Evolutionary conservation across 2,797 vertebrate species (phyloP).

Genomic region (Champsocephalus esox): DNA sequence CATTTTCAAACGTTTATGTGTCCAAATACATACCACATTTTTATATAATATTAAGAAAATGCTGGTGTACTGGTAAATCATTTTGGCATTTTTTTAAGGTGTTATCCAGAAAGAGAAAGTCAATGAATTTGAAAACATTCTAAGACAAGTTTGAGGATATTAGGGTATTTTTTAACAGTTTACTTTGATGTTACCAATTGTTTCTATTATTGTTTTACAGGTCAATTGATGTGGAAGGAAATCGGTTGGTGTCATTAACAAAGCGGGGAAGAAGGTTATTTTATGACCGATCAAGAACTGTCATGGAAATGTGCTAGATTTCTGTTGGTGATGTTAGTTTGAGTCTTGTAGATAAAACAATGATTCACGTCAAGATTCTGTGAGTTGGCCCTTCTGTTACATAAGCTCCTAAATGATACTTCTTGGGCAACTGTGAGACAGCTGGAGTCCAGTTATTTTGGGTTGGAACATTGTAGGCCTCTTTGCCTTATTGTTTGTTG

Average conservation of each 20-base stretch:
- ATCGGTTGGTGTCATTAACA: background rate
- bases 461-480: background rate
- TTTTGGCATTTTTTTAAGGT: background rate
- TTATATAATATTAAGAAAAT: background rate
- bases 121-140: background rate
- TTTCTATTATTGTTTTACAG: conserved; percentile 38
- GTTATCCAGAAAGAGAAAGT: background rate
- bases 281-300: background rate
- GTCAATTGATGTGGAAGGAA: conserved; percentile 13
- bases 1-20: background rate
- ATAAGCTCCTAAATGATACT: background rate
- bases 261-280: background rate
- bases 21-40: background rate
- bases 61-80: background rate
- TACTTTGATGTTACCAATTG: background rate
- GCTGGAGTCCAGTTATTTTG: background rate
- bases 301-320: background rate
- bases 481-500: background rate
- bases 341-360: background rate
- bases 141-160: background rate
- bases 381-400: background rate
- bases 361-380: background rate
- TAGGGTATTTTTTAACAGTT: background rate
- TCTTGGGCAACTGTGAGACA: background rate
- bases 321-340: background rate